phyloP scores from a whole-genome alignment of 2,113 vertebrate species.

The Synchiropus splendidus region DNA sequence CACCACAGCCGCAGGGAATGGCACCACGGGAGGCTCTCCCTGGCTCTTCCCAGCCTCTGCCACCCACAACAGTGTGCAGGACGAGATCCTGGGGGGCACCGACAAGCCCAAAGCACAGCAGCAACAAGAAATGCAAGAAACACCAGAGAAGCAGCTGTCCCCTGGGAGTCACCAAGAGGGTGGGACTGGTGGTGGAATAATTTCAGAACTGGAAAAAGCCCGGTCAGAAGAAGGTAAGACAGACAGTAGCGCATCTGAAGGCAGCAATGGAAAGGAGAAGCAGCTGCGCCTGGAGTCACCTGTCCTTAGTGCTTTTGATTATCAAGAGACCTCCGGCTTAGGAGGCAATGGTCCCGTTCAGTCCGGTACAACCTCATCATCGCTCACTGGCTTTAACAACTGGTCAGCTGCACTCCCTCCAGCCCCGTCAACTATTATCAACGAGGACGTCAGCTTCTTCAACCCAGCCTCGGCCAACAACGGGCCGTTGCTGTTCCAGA shows the following conservation, averaged over 20 bases:
- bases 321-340: constrained; percentile 87
- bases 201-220: constrained; percentile 89
- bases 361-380: constrained; percentile 87
- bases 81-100: constrained; percentile 90
- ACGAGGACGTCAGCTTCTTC: constrained; percentile 97
- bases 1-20: constrained; percentile 92
- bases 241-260: constrained; percentile 78
- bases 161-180: constrained; percentile 83
- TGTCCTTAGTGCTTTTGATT: constrained; percentile 91
- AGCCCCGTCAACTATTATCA: constrained; percentile 93
- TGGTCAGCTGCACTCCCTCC: constrained; percentile 95
- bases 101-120: constrained; percentile 93
- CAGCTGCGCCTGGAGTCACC: constrained; percentile 93
- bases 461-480: constrained; percentile 93
- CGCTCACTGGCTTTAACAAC: constrained; percentile 94
- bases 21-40: constrained; percentile 88
- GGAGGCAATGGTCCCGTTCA: constrained; percentile 76
- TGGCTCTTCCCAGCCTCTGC: constrained; percentile 95
- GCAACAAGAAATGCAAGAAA: constrained; percentile 93
- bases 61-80: constrained; percentile 91
- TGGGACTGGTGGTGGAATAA: constrained; percentile 68
- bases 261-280: constrained; percentile 86
- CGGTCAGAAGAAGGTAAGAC: constrained; percentile 84
- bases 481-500: constrained; percentile 95
- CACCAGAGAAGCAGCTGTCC: constrained; percentile 95